These are phyloP conservation scores for Gouania willdenowi DNA, from an alignment of 2,797 vertebrate species.

Conservation along the genomic window DNA sequence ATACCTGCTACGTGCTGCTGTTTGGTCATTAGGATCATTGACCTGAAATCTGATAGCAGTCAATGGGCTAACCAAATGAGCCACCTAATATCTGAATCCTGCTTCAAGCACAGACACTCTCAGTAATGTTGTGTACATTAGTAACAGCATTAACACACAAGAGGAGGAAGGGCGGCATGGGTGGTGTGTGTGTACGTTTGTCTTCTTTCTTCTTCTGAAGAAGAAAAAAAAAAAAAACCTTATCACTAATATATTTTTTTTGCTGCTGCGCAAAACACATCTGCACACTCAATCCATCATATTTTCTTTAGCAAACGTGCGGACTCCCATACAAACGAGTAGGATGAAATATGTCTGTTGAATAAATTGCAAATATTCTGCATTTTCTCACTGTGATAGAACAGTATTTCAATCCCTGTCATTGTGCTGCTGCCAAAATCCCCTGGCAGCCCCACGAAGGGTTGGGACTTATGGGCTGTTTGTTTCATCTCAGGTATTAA, in stretches of 20 bases:
- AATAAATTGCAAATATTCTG: slow-evolving; percentile 58
- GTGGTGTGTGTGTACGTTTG: too few relatives aligned
- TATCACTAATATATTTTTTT: slow-evolving; percentile 38
- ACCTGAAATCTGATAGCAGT: slow-evolving; percentile 71
- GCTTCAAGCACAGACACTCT: slow-evolving; percentile 49
- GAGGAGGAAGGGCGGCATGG: slow-evolving; percentile 5
- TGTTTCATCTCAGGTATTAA: slow-evolving; percentile 80
- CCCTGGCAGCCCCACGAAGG: slow-evolving; percentile 56
- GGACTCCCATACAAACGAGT: slow-evolving; percentile 41
- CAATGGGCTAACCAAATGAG: slow-evolving; percentile 72
- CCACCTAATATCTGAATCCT: slow-evolving; percentile 65
- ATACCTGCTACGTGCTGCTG: slow-evolving; percentile 41
- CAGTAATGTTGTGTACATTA: slow-evolving; percentile 54
- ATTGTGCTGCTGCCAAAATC: slow-evolving; percentile 64
- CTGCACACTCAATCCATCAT: slow-evolving; percentile 49
- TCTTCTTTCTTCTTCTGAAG: too few relatives aligned
- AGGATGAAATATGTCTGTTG: slow-evolving; percentile 56
- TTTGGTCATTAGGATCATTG: slow-evolving; percentile 67
- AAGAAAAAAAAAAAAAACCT: slow-evolving; percentile 51
- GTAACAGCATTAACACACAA: slow-evolving; percentile 38
- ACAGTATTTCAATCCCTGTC: slow-evolving; percentile 56
- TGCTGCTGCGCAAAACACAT: slow-evolving; percentile 36
- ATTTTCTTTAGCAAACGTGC: slow-evolving; percentile 61
- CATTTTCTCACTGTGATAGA: slow-evolving; percentile 54
- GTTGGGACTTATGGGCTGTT: slow-evolving; percentile 75